Evolutionary conservation across 2,797 vertebrate species (phyloP).

Genomic region (Megaceryle alcyon): DNA sequence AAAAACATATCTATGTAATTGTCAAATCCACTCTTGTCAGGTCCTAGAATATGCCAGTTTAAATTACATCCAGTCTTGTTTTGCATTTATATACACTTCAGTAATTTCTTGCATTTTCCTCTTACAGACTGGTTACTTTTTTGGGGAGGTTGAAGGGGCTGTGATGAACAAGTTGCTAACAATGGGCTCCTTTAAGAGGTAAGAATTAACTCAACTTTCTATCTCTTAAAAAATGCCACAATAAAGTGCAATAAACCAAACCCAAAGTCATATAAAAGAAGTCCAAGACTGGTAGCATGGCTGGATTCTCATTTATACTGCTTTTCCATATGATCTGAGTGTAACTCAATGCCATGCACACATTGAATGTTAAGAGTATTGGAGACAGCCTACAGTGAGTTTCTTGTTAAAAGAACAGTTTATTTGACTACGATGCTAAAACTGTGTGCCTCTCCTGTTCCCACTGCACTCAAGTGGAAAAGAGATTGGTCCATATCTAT

Average conservation of each 20-base stretch:
- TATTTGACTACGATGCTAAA: neutral
- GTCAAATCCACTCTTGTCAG: neutral
- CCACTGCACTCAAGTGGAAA: neutral
- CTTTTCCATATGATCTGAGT: neutral
- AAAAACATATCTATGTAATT: slow-evolving; percentile 34
- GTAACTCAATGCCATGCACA: neutral
- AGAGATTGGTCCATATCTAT: neutral
- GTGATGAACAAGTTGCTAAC: slow-evolving; percentile 95
- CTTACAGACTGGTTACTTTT: slow-evolving; percentile 91
- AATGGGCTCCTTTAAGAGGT: slow-evolving; percentile 98
- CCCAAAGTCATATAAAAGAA: slow-evolving; percentile 7
- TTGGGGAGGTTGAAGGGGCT: slow-evolving; percentile 94
- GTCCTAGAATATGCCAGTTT: neutral
- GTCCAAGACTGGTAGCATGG: neutral
- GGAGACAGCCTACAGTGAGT: neutral
- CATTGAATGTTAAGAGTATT: neutral
- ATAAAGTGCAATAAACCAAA: slow-evolving; percentile 35
- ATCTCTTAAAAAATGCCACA: neutral
- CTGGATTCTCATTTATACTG: neutral
- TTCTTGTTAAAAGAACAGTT: slow-evolving; percentile 19
- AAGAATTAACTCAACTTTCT: slow-evolving; percentile 58
- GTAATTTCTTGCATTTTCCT: slow-evolving; percentile 53
- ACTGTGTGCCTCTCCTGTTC: neutral
- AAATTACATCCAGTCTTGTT: neutral
- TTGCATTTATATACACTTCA: neutral